These are phyloP conservation scores for Homalodisca vitripennis DNA, from an alignment of 1,140 invertebrate genomes.

Conservation along the genomic window DNA sequence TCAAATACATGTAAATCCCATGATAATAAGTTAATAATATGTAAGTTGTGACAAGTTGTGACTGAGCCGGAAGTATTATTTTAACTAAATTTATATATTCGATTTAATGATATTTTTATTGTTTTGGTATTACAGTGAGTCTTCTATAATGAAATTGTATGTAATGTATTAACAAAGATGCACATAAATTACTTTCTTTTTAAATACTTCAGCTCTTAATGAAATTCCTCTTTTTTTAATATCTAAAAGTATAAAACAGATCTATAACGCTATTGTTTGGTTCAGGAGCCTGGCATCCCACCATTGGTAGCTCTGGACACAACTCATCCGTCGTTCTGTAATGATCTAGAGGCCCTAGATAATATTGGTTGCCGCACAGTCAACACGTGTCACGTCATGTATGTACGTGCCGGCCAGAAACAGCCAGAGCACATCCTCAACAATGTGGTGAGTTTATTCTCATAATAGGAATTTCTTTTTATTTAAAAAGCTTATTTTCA, in stretches of 20 bases:
- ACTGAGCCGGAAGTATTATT: no score
- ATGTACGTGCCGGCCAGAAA: constrained; percentile 84
- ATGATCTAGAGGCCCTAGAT: constrained; percentile 73
- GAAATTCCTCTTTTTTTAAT: neutral
- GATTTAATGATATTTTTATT: no score
- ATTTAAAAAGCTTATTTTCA: no score
- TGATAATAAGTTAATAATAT: no score
- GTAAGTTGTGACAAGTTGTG: no score
- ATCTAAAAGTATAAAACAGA: neutral
- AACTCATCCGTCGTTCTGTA: constrained; percentile 65
- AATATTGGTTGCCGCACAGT: constrained; percentile 78
- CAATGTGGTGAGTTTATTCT: constrained; percentile 68
- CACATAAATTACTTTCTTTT: no score
- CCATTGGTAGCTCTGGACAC: constrained; percentile 79
- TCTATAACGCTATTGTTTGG: constrained; percentile 7
- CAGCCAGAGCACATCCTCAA: constrained; percentile 73
- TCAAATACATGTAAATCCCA: no score
- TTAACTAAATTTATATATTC: no score
- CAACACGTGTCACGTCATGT: constrained; percentile 95
- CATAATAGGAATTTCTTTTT: no score
- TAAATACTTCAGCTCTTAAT: neutral
- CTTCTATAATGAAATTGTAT: no score
- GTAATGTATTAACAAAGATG: no score
- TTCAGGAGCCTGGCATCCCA: constrained; percentile 47
- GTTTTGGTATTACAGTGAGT: no score